Evolutionary conservation across 1,140 invertebrate genomes (phyloP).

Genomic region (Diprion similis): DNA sequence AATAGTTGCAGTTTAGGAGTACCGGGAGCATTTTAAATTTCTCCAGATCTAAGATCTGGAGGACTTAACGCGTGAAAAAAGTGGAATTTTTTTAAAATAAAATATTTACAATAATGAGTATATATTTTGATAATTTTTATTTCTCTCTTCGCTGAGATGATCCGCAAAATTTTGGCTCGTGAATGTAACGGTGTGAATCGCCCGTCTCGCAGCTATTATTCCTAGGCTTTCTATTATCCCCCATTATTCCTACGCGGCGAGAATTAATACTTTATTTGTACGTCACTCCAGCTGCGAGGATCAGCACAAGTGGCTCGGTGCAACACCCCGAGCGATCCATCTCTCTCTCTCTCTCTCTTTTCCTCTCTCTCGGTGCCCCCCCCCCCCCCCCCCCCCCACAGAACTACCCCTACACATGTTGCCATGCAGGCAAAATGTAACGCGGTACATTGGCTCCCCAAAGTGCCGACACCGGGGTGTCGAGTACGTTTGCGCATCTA

Average conservation of each 20-base stretch:
- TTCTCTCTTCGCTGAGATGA: neutral
- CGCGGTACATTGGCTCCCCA: too few relatives aligned
- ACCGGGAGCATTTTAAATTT: too few relatives aligned
- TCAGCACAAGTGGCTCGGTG: constrained; percentile 51
- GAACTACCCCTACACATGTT: constrained; percentile 35
- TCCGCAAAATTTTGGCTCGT: neutral
- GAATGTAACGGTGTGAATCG: neutral
- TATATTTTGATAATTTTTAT: neutral
- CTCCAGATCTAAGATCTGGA: too few relatives aligned
- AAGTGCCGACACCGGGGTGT: too few relatives aligned
- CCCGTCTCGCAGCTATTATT: neutral
- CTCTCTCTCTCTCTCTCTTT: constrained; percentile 3
- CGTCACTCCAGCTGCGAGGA: constrained; percentile 59
- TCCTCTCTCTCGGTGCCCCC: too few relatives aligned
- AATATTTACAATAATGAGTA: neutral
- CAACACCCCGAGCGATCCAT: constrained; percentile 34
- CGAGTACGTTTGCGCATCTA: too few relatives aligned
- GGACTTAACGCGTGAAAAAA: too few relatives aligned
- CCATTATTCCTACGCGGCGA: constrained; percentile 31
- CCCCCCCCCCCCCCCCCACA: constrained; percentile 26
- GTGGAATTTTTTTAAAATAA: too few relatives aligned
- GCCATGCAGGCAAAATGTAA: neutral
- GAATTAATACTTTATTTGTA: constrained; percentile 59
- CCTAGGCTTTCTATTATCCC: neutral
- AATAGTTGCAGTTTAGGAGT: too few relatives aligned